A percentile compares a stretch with the other conserved stretches of the same genome.
Conservation (phyloP, 2,797 vertebrate species). For the Falco berigora region DNA sequence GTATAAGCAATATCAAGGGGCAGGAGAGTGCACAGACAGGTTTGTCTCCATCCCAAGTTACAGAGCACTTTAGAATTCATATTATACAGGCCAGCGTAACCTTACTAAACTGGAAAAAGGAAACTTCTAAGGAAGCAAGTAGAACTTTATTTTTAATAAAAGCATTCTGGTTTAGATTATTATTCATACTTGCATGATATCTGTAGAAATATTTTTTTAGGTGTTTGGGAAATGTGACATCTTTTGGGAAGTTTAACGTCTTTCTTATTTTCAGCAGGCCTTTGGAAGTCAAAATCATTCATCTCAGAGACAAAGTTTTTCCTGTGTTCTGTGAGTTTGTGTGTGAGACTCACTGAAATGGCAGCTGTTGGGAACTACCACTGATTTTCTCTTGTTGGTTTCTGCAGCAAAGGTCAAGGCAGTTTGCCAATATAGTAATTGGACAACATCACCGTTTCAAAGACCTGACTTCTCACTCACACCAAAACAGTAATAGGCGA, state of each 20-base stretch:
- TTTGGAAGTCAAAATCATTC: not conserved
- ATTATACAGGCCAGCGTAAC: not conserved
- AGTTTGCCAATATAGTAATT: not conserved
- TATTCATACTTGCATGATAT: not conserved
- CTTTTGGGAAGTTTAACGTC: not conserved
- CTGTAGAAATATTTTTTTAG: not conserved
- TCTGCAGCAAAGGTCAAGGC: constrained; percentile 5
- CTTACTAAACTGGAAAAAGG: not conserved
- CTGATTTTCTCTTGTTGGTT: not conserved
- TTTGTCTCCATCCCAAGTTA: not conserved
- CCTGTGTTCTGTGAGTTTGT: not conserved
- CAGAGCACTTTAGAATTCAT: not conserved
- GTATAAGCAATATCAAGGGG: not conserved
- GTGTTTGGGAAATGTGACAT: not conserved
- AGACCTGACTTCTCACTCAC: not conserved
- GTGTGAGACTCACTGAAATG: not conserved
- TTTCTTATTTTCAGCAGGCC: not conserved
- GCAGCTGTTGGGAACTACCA: not conserved
- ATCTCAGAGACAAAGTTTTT: not conserved
- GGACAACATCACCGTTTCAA: not conserved
- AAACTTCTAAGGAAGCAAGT: not conserved
- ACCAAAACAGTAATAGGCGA: not conserved
- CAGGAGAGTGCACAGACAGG: rapidly evolving
- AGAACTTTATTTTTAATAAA: not conserved
- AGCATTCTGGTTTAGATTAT: not conserved